phyloP scores from a whole-genome alignment of 2,888 invertebrate genomes.

The Andrena chrysosceles region DNA sequence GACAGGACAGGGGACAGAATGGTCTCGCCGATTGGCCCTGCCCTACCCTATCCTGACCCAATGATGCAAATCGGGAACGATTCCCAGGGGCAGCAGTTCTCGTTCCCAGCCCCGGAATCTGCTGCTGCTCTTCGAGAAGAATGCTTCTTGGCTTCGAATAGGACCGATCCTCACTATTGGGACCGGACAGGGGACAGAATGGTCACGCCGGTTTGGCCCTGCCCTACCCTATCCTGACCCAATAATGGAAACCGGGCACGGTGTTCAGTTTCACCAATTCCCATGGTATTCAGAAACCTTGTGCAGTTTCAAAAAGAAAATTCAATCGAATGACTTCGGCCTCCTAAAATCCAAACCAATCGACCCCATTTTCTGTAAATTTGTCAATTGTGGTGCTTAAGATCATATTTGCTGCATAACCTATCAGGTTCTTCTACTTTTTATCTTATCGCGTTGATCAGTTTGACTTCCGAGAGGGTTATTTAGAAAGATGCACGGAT shows the following conservation, averaged over 20 bases:
- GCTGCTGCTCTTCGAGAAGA: neutral
- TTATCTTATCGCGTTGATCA: too few species aligned
- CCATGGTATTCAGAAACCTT: neutral
- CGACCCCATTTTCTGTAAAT: too few species aligned
- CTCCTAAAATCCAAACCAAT: too few species aligned
- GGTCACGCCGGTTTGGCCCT: conserved; percentile 48
- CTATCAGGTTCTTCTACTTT: too few species aligned
- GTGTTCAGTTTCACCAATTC: neutral
- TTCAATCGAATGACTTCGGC: too few species aligned
- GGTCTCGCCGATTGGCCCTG: conserved; percentile 51
- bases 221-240: conserved; percentile 64
- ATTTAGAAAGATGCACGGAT: too few species aligned
- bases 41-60: conserved; percentile 64
- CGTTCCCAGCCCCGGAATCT: conserved; percentile 5
- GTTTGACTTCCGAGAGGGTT: too few species aligned
- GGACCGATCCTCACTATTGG: conserved; percentile 58
- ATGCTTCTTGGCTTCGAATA: neutral
- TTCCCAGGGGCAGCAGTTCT: neutral
- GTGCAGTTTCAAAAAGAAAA: neutral
- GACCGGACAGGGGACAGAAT: conserved; percentile 63
- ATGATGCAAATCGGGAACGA: conserved; percentile 54
- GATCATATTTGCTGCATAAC: too few species aligned
- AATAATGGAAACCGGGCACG: conserved; percentile 60
- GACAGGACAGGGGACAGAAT: conserved; percentile 62
- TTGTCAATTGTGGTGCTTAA: too few species aligned